Evolutionary conservation across 2,113 vertebrate genomes (phyloP), one percentile per base, ranked within the genome.

Genomic region (Nesoenas mayeri): DNA sequence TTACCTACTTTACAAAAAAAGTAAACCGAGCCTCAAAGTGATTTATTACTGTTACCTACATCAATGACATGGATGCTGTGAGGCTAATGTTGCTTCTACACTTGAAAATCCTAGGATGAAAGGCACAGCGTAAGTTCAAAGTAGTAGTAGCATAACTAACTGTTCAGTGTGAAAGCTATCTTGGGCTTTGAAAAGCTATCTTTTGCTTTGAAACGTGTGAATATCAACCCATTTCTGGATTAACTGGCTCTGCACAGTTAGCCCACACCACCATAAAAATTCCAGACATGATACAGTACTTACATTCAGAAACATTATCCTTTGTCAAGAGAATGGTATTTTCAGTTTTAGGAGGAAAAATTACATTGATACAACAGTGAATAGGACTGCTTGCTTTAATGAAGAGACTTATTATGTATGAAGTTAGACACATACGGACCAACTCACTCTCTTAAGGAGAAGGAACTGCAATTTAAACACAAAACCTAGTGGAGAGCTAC

Each of bases 41-140:
- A 93, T 96, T 96, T 93, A 92, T 90, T 84, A 84, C 81, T 66
- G 56, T 54, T 94, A 88, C 60, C 79, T 92, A 90, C 79, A 91
- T 58, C 92, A 92, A 44, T 84, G 64, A 84, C 71, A 88, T 21
- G 48, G 64, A 57, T 69, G 73, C 36, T 84, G n/a, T 69, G 57
- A 91, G 34, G 72, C 36, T 95, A 88, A 93, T 58, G 51, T 71
- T 94, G 38, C 44, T 65, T 69, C 69, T 78, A 22, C 0, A 0
- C 69, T 88, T 89, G 53, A 81, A 96, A 95, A 95, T 84, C 73
- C 56, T 8, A 1, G 28, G 57, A 93, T 92, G 65, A 96, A 96
- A 95, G 69, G 65, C 53, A 85, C 26, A 69, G 21, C 11, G 0
- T 44, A 94, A 88, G 4, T 34, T 48, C 53, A 81, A 64, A 88